These are phyloP conservation scores for Pollimyrus isidori DNA, from an alignment of 2,113 vertebrate genomes.

Conservation along the genomic window DNA sequence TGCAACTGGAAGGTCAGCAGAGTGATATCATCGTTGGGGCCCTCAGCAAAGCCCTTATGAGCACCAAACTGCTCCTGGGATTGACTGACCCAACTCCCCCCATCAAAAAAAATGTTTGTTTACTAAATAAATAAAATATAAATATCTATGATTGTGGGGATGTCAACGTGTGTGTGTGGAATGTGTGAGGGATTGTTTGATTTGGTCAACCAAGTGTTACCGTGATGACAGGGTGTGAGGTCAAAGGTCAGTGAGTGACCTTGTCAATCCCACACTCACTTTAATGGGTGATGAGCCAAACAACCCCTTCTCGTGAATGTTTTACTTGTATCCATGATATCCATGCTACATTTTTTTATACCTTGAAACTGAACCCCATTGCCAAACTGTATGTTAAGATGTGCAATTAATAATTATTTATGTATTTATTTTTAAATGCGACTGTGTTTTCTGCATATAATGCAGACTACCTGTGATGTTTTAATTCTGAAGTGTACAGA, in stretches of 20 bases:
- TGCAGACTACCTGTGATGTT: slow-evolving; percentile 14
- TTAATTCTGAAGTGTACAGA: slow-evolving; percentile 5
- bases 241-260: background rate
- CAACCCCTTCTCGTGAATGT: background rate
- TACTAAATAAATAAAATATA: background rate
- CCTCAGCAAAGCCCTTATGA: background rate
- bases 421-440: slow-evolving; percentile 17
- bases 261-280: background rate
- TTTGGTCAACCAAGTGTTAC: background rate
- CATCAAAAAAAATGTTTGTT: background rate
- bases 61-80: background rate
- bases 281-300: background rate
- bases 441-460: slow-evolving; percentile 22
- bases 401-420: slow-evolving; percentile 5
- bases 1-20: background rate
- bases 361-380: background rate
- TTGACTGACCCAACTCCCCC: background rate
- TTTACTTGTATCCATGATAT: background rate
- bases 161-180: background rate
- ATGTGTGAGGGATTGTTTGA: background rate
- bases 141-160: background rate
- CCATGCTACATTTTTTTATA: background rate
- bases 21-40: background rate
- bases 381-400: background rate
- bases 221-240: background rate